Evolutionary conservation across 23 tunicate genomes (phyloP).

Genomic region (Botrylloides violaceus): DNA sequence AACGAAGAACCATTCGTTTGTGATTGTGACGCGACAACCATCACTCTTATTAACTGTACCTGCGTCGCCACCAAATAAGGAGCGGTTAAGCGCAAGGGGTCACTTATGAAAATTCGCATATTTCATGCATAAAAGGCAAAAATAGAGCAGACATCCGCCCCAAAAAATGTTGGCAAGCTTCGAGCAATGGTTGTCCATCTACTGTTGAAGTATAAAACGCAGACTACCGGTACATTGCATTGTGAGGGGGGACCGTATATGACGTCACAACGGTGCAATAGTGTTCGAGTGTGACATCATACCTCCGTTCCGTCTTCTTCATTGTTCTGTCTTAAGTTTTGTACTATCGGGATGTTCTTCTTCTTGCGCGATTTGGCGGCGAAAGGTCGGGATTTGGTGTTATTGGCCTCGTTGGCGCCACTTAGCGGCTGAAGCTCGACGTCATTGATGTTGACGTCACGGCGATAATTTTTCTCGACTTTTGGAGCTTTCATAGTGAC

Average conservation of each 20-base stretch:
- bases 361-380: slow-evolving; percentile 11
- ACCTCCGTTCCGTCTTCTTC: slow-evolving; percentile 84
- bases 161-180: too few relatives aligned
- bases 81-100: too few relatives aligned
- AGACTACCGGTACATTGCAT: too few relatives aligned
- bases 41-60: too few relatives aligned
- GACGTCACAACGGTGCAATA: slow-evolving; percentile 16
- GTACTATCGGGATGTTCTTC: slow-evolving; percentile 36
- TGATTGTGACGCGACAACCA: too few relatives aligned
- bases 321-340: slow-evolving; percentile 40
- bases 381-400: slow-evolving; percentile 4
- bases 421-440: slow-evolving; percentile 18
- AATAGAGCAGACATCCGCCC: too few relatives aligned
- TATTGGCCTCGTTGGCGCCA: background rate
- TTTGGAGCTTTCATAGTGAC: background rate
- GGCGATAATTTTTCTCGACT: slow-evolving; percentile 10
- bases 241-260: background rate
- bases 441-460: slow-evolving; percentile 17
- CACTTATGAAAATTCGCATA: too few relatives aligned
- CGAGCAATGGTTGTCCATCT: too few relatives aligned
- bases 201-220: too few relatives aligned
- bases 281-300: slow-evolving; percentile 19
- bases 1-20: too few relatives aligned
- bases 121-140: too few relatives aligned
- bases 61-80: too few relatives aligned